A percentile compares a stretch with the other conserved stretches of the same genome.
Evolutionary conservation across 2,888 invertebrate species (phyloP).

Genomic region (Cantharis flavilabris): DNA sequence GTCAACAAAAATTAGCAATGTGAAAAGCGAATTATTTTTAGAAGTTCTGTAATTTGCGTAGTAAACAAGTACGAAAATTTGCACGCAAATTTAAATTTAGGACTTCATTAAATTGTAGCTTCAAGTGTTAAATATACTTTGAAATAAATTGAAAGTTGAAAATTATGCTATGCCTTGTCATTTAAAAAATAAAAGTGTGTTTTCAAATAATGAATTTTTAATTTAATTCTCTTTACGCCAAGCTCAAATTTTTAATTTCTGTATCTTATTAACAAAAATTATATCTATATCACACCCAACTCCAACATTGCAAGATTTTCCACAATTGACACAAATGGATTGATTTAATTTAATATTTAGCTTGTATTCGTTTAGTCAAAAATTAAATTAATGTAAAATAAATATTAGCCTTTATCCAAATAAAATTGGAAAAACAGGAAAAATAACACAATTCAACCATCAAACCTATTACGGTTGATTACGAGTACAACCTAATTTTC

Average conservation of each 20-base stretch:
- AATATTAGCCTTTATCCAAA: too few relatives aligned
- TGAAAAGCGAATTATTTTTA: slow-evolving; percentile 17
- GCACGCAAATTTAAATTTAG: slow-evolving; percentile 3
- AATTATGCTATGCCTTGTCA: not conserved
- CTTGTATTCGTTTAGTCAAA: too few relatives aligned
- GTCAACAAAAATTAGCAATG: slow-evolving; percentile 14
- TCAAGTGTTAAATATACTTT: slow-evolving; percentile 1
- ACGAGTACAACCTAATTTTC: too few relatives aligned
- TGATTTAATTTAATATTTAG: too few relatives aligned
- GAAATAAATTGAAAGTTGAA: not conserved
- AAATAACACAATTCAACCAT: too few relatives aligned
- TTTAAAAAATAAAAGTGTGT: not conserved
- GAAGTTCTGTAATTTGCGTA: slow-evolving; percentile 2
- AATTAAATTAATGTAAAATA: too few relatives aligned
- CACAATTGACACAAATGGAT: too few relatives aligned
- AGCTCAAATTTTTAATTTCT: not conserved
- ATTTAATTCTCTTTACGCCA: not conserved
- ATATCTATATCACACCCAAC: not conserved
- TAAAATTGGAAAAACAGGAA: too few relatives aligned
- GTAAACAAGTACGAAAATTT: slow-evolving; percentile 1
- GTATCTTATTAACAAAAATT: not conserved
- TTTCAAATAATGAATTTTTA: not conserved
- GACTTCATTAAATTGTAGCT: slow-evolving; percentile 3
- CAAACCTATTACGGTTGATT: too few relatives aligned
- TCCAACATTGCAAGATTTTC: not conserved